phyloP scores from a whole-genome alignment of 2,113 vertebrate genomes.

The Alouatta palliata region DNA sequence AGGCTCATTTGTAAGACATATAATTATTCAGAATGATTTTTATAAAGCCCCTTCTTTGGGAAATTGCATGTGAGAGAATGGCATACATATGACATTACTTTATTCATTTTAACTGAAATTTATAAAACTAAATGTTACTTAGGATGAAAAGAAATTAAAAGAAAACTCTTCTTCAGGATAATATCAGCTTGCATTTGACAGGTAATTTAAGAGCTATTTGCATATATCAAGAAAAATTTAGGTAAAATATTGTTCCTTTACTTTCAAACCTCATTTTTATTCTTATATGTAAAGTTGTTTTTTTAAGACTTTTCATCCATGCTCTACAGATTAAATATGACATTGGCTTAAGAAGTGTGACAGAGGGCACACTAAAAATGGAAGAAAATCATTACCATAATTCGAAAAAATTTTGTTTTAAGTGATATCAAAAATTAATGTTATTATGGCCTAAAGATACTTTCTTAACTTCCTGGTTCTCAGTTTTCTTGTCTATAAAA shows the following conservation, averaged over 20 bases:
- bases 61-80: conserved; percentile 22
- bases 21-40: background rate
- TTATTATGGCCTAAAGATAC: background rate
- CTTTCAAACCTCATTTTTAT: background rate
- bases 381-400: background rate
- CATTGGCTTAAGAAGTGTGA: background rate
- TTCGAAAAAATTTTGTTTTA: background rate
- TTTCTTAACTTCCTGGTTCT: background rate
- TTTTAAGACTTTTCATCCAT: background rate
- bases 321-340: background rate
- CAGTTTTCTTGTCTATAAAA: background rate
- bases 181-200: background rate
- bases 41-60: conserved; percentile 20
- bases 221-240: background rate
- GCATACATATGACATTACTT: background rate
- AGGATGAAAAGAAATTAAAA: background rate
- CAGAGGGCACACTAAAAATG: background rate
- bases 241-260: background rate
- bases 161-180: background rate
- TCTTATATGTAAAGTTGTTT: background rate
- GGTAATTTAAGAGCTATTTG: background rate
- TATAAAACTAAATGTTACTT: background rate
- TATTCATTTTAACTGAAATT: background rate
- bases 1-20: conserved; percentile 25
- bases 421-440: background rate